These are phyloP conservation scores for Blastomussa wellsi DNA, from an alignment of 92 coral and sea anemone genomes.

Conservation along the genomic window DNA sequence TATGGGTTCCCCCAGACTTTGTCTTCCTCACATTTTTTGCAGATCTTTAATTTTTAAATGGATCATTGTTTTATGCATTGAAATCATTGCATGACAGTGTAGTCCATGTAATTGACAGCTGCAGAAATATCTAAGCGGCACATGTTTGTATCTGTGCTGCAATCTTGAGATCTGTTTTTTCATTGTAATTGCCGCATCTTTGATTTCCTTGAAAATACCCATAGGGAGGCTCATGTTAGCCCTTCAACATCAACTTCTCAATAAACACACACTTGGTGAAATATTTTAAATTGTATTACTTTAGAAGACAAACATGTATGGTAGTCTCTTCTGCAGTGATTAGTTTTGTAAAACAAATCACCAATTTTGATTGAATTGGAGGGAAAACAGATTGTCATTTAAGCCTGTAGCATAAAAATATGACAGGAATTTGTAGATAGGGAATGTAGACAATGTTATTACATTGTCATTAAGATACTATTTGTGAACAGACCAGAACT, in stretches of 20 bases:
- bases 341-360: conserved; percentile 31
- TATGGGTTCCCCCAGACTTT: neutral
- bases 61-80: no score
- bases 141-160: no score
- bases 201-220: no score
- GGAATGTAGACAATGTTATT: conserved; percentile 74
- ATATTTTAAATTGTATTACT: neutral
- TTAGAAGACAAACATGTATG: neutral
- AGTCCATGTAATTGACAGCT: no score
- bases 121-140: no score
- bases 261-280: neutral
- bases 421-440: conserved; percentile 73
- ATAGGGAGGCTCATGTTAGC: no score
- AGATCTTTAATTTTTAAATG: no score
- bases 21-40: no score
- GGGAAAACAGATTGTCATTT: conserved; percentile 3
- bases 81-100: no score
- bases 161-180: no score
- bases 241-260: neutral
- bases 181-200: no score
- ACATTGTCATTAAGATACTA: conserved; percentile 19
- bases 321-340: conserved; percentile 20
- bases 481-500: conserved; percentile 44
- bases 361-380: conserved; percentile 6
- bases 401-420: conserved; percentile 36